Percentiles rank a stretch among this genome's conserved stretches.
These are phyloP conservation scores for Melanostigma gelatinosum DNA, from an alignment of 2,113 vertebrate species.

Conservation along the genomic window DNA sequence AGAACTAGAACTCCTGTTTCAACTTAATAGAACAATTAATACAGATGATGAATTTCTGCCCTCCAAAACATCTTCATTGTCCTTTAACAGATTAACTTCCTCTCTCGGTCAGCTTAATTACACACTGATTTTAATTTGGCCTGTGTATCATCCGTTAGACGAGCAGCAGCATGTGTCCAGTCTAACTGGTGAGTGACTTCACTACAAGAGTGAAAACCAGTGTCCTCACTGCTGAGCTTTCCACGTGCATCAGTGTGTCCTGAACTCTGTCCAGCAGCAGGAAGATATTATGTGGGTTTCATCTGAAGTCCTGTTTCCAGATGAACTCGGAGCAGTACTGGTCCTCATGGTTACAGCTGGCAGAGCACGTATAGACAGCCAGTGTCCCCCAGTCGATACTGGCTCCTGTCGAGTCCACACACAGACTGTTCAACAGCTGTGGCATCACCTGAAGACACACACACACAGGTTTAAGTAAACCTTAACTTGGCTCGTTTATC, in stretches of 20 bases:
- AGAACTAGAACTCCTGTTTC: background rate
- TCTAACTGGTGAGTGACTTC: background rate
- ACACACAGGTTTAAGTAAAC: background rate
- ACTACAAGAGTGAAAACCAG: background rate
- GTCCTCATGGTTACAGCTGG: slow-evolving; percentile 83
- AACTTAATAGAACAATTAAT: background rate
- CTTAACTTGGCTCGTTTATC: background rate
- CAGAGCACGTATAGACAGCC: slow-evolving; percentile 88
- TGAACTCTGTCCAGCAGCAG: background rate
- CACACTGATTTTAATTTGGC: background rate
- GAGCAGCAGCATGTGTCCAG: background rate
- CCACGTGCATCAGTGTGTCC: background rate
- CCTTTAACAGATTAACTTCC: background rate
- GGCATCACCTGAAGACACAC: slow-evolving; percentile 91
- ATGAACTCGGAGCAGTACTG: slow-evolving; percentile 89
- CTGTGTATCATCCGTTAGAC: background rate
- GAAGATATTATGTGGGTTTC: background rate
- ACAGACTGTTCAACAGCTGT: slow-evolving; percentile 92
- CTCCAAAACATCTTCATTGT: background rate
- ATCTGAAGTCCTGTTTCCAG: slow-evolving; percentile 93
- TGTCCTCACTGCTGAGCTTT: background rate
- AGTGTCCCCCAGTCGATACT: slow-evolving; percentile 96
- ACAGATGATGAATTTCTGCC: background rate
- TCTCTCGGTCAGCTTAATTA: background rate
- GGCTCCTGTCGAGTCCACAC: slow-evolving; percentile 86